Base-by-base conservation (phyloP, 2,888 invertebrate species). In the Fragum whitleyi region DNA sequence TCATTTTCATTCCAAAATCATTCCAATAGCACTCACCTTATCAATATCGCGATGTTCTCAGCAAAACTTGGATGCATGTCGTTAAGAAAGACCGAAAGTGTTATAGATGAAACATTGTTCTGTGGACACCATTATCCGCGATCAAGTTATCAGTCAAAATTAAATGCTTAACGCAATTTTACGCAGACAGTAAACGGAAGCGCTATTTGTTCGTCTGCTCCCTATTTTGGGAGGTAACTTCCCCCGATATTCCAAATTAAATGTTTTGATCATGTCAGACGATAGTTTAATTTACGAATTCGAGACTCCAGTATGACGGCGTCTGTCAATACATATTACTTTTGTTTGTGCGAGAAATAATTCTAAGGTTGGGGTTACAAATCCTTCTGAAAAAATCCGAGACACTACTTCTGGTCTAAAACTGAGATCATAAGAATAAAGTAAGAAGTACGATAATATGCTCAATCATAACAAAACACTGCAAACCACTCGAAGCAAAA, bases 231-330 rank as follows among this genome's bases (percentile, higher is more conserved):
- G 65, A 65, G 36, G 65, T 42, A n/a, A n/a, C 65, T 65, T 65
- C 21, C 65, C 42, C 42, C 36, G 23, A 21, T 21, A 21, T 21
- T 42, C 42, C 14, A 26, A 65, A 65, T 65, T 39, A 65, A 65
- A 65, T 21, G 65, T 42, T 65, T 65, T 65, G 42, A 42, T 65
- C 65, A 65, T 65, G 65, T 65, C 65, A 65, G 65, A 11, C 47
- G 65, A 36, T 42, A 39, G 42, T 65, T 65, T 65, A 65, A 65
- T 65, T 65, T 26, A 23, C 65, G 65, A 42, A 65, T 42, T 26
- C 28, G 65, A 65, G 65, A 39, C 65, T 21, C 65, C 42, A 42
- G 23, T 21, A 14, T 65, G 65, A 65, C 65, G 65, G 39, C 42
- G 42, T 32, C 61, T 29, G 61, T 32, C 61, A 61, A 61, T 61